Evolutionary conservation across 2,113 vertebrate species (phyloP).

Genomic region (Hyaena hyaena): DNA sequence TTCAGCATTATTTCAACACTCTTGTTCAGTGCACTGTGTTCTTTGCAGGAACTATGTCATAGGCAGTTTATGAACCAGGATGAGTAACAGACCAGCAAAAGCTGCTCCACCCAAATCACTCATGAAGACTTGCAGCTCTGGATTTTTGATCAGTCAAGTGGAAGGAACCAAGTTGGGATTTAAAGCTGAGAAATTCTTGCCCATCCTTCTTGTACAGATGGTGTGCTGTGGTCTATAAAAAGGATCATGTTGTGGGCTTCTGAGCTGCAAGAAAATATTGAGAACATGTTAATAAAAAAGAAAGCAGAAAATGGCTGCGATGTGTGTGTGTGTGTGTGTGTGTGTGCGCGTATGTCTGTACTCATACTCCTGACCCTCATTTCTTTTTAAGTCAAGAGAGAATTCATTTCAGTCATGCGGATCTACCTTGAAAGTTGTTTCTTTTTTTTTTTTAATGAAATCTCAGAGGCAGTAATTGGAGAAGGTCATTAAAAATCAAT

Average conservation of each 20-base stretch:
- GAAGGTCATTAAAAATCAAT: conserved; percentile 64
- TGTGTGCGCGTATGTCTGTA: accelerated
- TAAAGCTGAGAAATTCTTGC: conserved; percentile 24
- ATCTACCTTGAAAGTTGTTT: not conserved
- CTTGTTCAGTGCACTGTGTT: conserved; percentile 58
- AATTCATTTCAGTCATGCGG: not conserved
- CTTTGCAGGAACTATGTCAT: conserved; percentile 60
- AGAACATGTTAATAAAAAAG: not conserved
- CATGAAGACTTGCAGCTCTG: conserved; percentile 61
- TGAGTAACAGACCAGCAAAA: conserved; percentile 58
- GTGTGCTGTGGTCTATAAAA: not conserved
- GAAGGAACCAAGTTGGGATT: not conserved
- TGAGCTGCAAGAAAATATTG: not conserved
- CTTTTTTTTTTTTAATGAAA: conserved; percentile 22
- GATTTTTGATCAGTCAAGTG: conserved; percentile 8
- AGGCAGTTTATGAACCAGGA: conserved; percentile 49
- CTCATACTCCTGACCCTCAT: not conserved
- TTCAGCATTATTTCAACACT: conserved; percentile 42
- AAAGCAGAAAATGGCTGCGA: not conserved
- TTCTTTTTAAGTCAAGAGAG: not conserved
- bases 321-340: not conserved
- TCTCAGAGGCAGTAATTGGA: conserved; percentile 63
- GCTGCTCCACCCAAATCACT: conserved; percentile 72
- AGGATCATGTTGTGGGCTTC: not conserved
- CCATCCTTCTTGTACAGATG: not conserved